A percentile compares a stretch with the other conserved stretches of the same genome.
Evolutionary conservation across 2,888 invertebrate species (phyloP).

Genomic region (Chymomyza fuscimana): DNA sequence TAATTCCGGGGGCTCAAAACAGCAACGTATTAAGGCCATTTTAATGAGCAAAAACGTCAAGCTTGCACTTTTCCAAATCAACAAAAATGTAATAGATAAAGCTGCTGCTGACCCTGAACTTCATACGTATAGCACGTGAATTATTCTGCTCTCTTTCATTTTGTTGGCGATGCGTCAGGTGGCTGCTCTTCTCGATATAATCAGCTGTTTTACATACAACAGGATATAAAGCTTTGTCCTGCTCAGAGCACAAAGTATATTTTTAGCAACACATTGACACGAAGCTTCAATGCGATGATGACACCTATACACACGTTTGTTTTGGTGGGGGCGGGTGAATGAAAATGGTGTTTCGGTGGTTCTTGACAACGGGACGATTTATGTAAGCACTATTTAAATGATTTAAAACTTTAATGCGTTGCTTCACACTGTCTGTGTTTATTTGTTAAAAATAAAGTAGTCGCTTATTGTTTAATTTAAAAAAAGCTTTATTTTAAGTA

Average conservation of each 20-base stretch:
- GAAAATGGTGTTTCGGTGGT: not conserved
- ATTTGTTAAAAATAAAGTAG: conserved; percentile 27
- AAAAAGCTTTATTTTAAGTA: conserved; percentile 2
- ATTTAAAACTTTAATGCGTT: conserved; percentile 7
- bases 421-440: conserved; percentile 11
- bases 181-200: conserved; percentile 31
- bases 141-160: not conserved
- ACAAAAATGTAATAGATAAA: not conserved
- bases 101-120: conserved; percentile 51
- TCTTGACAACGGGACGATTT: not conserved
- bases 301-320: not conserved
- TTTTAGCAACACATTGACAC: not conserved
- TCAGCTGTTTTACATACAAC: conserved; percentile 52
- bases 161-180: not conserved
- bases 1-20: conserved; percentile 88
- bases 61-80: not conserved
- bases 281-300: not conserved
- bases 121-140: conserved; percentile 38
- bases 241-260: not conserved
- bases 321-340: not conserved
- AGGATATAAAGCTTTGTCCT: conserved; percentile 49
- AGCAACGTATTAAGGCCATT: conserved; percentile 84
- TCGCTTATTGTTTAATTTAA: conserved; percentile 14
- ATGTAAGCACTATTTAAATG: not conserved
- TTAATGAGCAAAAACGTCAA: conserved; percentile 9